These are phyloP conservation scores for Pollicipes pollicipes DNA, from an alignment of 1,140 invertebrate species.

Conservation along the genomic window DNA sequence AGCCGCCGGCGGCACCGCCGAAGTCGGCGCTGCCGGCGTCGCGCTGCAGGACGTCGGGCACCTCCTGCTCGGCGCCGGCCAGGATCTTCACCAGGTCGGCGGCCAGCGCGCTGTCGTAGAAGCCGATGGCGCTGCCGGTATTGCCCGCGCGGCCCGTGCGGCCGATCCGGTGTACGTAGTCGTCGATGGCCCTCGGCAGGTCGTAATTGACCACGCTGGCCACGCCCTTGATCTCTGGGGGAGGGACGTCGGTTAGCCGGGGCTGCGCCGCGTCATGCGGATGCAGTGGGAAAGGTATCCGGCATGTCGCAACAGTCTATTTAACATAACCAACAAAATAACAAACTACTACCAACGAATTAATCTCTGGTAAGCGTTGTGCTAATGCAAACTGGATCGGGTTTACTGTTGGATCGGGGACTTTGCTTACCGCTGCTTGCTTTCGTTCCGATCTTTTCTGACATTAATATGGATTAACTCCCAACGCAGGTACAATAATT, in stretches of 20 bases:
- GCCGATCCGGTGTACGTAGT: constrained; percentile 88
- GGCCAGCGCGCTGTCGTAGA: constrained; percentile 48
- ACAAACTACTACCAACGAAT: too few relatives aligned
- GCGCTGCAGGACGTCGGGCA: constrained; percentile 28
- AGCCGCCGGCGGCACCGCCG: constrained; percentile 12
- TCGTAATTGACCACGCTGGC: constrained; percentile 82
- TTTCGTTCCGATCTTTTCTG: too few relatives aligned
- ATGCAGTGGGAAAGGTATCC: too few relatives aligned
- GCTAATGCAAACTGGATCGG: too few relatives aligned
- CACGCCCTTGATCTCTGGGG: constrained; percentile 34
- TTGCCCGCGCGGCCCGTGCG: constrained; percentile 85
- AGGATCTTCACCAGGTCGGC: constrained; percentile 51
- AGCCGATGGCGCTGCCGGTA: constrained; percentile 66
- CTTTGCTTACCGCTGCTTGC: too few relatives aligned
- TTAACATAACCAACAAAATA: too few relatives aligned
- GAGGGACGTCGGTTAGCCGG: neutral
- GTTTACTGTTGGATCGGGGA: too few relatives aligned
- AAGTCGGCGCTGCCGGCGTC: constrained; percentile 16
- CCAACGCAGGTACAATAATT: too few relatives aligned
- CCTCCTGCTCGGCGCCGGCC: constrained; percentile 28
- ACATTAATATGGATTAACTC: too few relatives aligned
- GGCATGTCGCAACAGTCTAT: too few relatives aligned
- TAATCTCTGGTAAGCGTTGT: too few relatives aligned
- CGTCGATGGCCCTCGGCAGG: constrained; percentile 65
- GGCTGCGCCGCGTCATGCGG: too few relatives aligned